Base-by-base conservation (phyloP, 2,888 invertebrate species). In the Harpagoxenus sublaevis region DNA sequence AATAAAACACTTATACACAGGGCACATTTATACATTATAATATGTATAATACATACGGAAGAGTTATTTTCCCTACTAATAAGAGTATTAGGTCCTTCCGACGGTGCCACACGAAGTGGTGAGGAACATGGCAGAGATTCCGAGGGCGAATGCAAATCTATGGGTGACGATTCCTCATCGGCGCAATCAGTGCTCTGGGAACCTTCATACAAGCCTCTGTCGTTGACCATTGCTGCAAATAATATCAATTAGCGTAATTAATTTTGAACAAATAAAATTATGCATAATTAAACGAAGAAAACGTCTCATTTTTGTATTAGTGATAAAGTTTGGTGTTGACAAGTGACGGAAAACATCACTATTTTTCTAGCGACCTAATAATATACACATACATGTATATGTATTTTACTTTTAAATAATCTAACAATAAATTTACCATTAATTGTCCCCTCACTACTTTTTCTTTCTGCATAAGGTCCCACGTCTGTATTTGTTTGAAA, bases 401-500 rank as follows among this genome's bases (percentile, higher is more conserved):
- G 28, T 74, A 42, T 31, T 60, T n/a, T 35, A 39, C 6, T 55
- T 4, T 39, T 35, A n/a, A 23, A 74, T 65, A 75, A 71, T 74
- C 60, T 55, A 83, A 75, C 83, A 66, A 42, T 57, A 31, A 45
- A 57, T 57, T 89, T 90, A 93, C 94, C 94, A 86, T 92, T 92
- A 84, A 94, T 87, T 84, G 93, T 94, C 55, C 92, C 88, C 87
- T 94, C 93, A 87, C 94, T 90, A 84, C 91, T 92, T 88, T 94
- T 94, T 84, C 90, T 93, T 85, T 94, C 94, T 81, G 92, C 87
- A 73, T 92, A 91, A 74, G 92, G 82, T 83, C 91, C 93, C 75
- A 93, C 88, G 95, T 98, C 98, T 53, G 98, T 97, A 96, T 98
- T 98, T 92, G 97, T 97, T 91, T 97, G 97, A 60, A 97, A 97